A percentile compares a stretch with the other conserved stretches of the same genome.
These are phyloP conservation scores for Tenthredo notha DNA, from an alignment of 2,888 invertebrate species.

Conservation along the genomic window DNA sequence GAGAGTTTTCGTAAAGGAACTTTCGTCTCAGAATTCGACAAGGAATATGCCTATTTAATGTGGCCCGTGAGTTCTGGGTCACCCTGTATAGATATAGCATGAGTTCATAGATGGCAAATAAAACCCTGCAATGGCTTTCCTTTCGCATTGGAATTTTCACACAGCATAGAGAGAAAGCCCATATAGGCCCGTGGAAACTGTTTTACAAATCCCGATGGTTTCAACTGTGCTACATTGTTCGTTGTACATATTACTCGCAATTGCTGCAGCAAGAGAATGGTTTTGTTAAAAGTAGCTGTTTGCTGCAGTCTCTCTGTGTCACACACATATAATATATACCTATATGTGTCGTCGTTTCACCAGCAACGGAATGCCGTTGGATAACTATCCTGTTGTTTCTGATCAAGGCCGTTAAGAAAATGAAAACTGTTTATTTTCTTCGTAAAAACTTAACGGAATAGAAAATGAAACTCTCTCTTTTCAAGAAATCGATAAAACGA, in stretches of 20 bases:
- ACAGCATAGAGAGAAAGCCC: conserved; percentile 32
- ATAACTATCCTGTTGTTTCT: conserved; percentile 66
- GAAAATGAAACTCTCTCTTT: background rate
- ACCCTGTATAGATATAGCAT: background rate
- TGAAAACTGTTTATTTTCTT: conserved; percentile 63
- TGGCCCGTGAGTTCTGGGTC: too few species aligned
- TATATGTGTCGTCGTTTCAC: conserved; percentile 15
- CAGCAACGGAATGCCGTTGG: conserved; percentile 72
- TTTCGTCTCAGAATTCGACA: too few species aligned
- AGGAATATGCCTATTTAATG: too few species aligned
- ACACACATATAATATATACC: background rate
- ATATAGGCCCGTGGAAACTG: conserved; percentile 15
- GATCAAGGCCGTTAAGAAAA: conserved; percentile 74
- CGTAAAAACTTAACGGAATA: background rate
- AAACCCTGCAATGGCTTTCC: conserved; percentile 8
- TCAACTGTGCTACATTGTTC: conserved; percentile 30
- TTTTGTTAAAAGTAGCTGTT: conserved; percentile 38
- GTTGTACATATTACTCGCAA: background rate
- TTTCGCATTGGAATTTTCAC: conserved; percentile 39
- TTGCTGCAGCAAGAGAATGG: conserved; percentile 5
- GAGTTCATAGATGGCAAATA: conserved; percentile 31
- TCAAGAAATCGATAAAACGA: background rate
- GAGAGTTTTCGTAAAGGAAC: too few species aligned
- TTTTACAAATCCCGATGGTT: background rate
- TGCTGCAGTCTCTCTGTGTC: conserved; percentile 33